These are phyloP conservation scores for Chelonia mydas DNA, from an alignment of 2,797 vertebrate species.

Conservation along the genomic window DNA sequence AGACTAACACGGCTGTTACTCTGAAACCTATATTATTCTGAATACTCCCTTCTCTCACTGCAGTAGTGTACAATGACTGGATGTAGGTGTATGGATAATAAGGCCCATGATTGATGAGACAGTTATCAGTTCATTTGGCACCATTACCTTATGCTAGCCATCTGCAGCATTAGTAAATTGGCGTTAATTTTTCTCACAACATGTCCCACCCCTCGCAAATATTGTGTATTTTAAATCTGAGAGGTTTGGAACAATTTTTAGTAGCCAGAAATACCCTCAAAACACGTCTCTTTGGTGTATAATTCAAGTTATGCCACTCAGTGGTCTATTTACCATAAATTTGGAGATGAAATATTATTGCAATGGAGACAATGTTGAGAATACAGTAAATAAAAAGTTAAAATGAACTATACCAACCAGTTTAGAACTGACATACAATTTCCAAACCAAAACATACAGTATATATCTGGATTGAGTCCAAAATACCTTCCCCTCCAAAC, in stretches of 20 bases:
- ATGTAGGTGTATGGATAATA: not conserved
- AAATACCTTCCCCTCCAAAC: conserved; percentile 70
- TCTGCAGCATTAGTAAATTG: not conserved
- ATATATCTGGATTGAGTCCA: conserved; percentile 55
- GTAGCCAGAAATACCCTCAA: not conserved
- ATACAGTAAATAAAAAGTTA: not conserved
- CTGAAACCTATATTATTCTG: not conserved
- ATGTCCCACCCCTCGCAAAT: not conserved
- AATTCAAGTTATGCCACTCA: not conserved
- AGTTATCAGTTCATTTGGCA: not conserved
- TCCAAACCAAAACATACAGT: conserved; percentile 47
- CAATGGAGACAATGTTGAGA: not conserved
- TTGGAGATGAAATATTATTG: not conserved
- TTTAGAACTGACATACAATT: conserved; percentile 36
- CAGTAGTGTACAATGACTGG: not conserved
- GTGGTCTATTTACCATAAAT: not conserved
- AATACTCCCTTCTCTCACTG: not conserved
- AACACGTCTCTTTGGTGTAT: too few species aligned
- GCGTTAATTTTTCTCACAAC: not conserved
- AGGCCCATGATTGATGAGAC: not conserved
- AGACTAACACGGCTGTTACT: too few species aligned
- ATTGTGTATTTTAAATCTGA: not conserved
- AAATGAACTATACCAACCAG: not conserved
- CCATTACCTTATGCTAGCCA: not conserved
- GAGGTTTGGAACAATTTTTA: not conserved